phyloP scores from a whole-genome alignment of 2,797 vertebrate genomes.

The Tangara arthus region DNA sequence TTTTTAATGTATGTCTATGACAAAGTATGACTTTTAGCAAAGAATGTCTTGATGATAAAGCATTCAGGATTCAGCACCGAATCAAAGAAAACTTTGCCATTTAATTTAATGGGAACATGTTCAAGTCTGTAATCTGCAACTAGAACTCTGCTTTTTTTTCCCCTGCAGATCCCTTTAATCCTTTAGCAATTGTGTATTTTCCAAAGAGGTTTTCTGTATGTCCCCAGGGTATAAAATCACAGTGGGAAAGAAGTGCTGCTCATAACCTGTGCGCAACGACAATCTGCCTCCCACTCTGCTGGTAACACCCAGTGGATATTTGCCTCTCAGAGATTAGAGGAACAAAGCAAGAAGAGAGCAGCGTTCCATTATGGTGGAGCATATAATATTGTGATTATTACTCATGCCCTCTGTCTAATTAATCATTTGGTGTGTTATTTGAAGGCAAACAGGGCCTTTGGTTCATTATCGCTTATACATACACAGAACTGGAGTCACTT shows the following conservation, averaged over 20 bases:
- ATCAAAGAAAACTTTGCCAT: neutral
- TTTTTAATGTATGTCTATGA: neutral
- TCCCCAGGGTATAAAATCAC: constrained; percentile 7
- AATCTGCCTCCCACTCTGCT: constrained; percentile 13
- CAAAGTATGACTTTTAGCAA: neutral
- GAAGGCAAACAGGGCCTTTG: constrained; percentile 65
- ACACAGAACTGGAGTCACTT: constrained; percentile 66
- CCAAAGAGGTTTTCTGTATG: constrained; percentile 16
- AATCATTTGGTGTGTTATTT: constrained; percentile 65
- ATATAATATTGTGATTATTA: constrained; percentile 70
- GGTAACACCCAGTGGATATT: constrained; percentile 63
- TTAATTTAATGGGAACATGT: neutral
- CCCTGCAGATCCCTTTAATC: constrained; percentile 29
- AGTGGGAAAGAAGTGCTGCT: constrained; percentile 43
- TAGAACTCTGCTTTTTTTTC: neutral
- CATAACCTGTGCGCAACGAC: constrained; percentile 18
- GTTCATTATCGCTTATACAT: constrained; percentile 67
- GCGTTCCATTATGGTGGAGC: constrained; percentile 51
- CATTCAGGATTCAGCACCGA: neutral
- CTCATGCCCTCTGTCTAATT: constrained; percentile 59
- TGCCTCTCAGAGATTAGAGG: constrained; percentile 57
- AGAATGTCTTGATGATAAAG: neutral
- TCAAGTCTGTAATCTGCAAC: neutral
- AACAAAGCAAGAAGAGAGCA: constrained; percentile 66
- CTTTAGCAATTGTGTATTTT: constrained; percentile 8